Percentiles rank a stretch among this genome's conserved stretches.
phyloP scores from a whole-genome alignment of 2,797 vertebrate genomes.

The Euphonia xanthogaster region DNA sequence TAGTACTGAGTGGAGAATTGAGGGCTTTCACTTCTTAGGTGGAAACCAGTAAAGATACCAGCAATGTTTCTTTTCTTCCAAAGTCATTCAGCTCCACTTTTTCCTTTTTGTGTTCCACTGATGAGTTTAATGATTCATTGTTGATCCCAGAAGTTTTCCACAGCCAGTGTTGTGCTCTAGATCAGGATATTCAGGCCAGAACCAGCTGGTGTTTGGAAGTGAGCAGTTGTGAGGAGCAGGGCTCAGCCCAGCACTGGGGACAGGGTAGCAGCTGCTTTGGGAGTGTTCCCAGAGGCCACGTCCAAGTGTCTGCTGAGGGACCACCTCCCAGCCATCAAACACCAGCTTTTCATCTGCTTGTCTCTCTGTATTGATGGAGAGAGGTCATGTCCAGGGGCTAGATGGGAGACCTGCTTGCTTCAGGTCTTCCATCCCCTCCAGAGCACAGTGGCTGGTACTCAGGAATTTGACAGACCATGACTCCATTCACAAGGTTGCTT shows the following conservation, averaged over 20 bases:
- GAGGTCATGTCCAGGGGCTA: not conserved
- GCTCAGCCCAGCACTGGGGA: rapidly evolving
- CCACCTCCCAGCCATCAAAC: not conserved
- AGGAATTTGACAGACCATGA: not conserved
- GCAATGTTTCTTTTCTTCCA: not conserved
- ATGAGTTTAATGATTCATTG: not conserved
- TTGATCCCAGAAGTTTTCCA: not conserved
- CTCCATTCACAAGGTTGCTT: not conserved
- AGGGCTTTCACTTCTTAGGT: not conserved
- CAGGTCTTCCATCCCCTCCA: not conserved
- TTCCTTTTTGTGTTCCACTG: not conserved
- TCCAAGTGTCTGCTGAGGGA: not conserved
- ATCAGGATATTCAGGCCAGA: not conserved
- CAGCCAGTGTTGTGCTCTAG: not conserved
- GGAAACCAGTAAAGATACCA: not conserved
- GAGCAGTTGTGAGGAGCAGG: not conserved
- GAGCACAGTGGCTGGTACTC: not conserved
- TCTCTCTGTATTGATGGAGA: not conserved
- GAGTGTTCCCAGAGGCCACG: not conserved
- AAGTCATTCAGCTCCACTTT: not conserved
- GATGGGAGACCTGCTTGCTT: not conserved
- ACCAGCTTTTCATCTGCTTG: not conserved
- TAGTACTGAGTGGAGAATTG: not conserved
- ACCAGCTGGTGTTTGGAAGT: not conserved
- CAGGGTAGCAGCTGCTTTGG: not conserved